Percentiles rank a stretch among this genome's conserved stretches.
phyloP scores from a whole-genome alignment of 2,113 vertebrate genomes.

The Platysteira castanea region DNA sequence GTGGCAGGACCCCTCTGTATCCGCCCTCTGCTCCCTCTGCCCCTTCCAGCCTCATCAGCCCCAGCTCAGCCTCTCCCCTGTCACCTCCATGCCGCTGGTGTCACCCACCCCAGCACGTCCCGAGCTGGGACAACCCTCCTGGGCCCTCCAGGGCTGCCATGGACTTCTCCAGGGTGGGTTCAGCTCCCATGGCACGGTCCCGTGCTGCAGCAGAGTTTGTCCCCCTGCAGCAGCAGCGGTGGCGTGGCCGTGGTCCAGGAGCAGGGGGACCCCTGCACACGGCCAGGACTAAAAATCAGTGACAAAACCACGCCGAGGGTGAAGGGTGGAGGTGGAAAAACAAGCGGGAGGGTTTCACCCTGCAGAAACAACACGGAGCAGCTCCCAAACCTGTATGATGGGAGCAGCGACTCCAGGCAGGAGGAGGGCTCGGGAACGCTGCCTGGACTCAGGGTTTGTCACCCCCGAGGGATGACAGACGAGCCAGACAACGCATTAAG shows the following conservation, averaged over 20 bases:
- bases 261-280: neutral
- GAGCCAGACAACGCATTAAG: neutral
- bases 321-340: neutral
- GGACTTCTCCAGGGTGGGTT: neutral
- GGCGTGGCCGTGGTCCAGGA: neutral
- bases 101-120: neutral
- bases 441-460: neutral
- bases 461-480: neutral
- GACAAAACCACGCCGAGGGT: neutral
- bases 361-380: neutral
- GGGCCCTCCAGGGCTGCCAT: accelerated
- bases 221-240: accelerated
- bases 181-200: accelerated
- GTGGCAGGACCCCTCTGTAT: neutral
- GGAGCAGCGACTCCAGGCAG: neutral
- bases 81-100: accelerated
- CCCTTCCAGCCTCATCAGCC: neutral
- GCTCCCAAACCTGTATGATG: accelerated
- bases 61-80: neutral
- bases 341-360: neutral
- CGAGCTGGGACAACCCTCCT: neutral
- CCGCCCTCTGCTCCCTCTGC: accelerated
- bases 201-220: neutral
- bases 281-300: neutral
- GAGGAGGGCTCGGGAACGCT: neutral